Evolutionary conservation across 2,888 invertebrate species (phyloP).

Genomic region (Thecophora atra): DNA sequence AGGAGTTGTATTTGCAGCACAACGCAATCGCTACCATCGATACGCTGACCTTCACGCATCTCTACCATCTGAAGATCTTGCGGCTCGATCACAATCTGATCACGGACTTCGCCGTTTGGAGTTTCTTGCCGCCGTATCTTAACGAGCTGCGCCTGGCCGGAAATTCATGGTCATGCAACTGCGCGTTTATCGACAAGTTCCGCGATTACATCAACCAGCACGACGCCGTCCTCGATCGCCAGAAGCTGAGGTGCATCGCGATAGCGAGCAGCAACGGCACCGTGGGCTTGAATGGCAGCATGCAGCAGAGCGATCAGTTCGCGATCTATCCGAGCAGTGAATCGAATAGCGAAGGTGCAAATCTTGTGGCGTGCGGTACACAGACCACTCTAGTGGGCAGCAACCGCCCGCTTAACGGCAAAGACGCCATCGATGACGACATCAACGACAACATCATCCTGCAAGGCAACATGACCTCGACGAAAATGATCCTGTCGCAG

Average conservation of each 20-base stretch:
- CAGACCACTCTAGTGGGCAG: slow-evolving; percentile 47
- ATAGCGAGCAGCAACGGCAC: slow-evolving; percentile 61
- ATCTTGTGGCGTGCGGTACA: slow-evolving; percentile 57
- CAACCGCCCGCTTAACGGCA: slow-evolving; percentile 44
- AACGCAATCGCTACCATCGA: slow-evolving; percentile 85
- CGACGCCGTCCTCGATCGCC: slow-evolving; percentile 77
- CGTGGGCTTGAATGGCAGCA: slow-evolving; percentile 43
- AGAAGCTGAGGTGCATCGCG: slow-evolving; percentile 76
- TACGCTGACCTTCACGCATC: slow-evolving; percentile 83
- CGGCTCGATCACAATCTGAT: slow-evolving; percentile 86
- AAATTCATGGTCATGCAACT: slow-evolving; percentile 90
- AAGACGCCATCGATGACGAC: slow-evolving; percentile 44
- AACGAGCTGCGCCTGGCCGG: slow-evolving; percentile 77
- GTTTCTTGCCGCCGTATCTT: slow-evolving; percentile 72
- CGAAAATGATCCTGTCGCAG: slow-evolving; percentile 66
- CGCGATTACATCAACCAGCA: slow-evolving; percentile 83
- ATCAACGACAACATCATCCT: slow-evolving; percentile 47
- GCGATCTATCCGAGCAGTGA: slow-evolving; percentile 52
- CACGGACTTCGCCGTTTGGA: slow-evolving; percentile 83
- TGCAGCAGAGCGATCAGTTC: slow-evolving; percentile 47
- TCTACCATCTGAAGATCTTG: slow-evolving; percentile 85
- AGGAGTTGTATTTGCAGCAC: slow-evolving; percentile 87
- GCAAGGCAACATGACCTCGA: slow-evolving; percentile 76
- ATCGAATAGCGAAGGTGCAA: slow-evolving; percentile 47
- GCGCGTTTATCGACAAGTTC: slow-evolving; percentile 82